These are phyloP conservation scores for Rhodophaea formosa DNA, from an alignment of 2,888 invertebrate species.

Conservation along the genomic window DNA sequence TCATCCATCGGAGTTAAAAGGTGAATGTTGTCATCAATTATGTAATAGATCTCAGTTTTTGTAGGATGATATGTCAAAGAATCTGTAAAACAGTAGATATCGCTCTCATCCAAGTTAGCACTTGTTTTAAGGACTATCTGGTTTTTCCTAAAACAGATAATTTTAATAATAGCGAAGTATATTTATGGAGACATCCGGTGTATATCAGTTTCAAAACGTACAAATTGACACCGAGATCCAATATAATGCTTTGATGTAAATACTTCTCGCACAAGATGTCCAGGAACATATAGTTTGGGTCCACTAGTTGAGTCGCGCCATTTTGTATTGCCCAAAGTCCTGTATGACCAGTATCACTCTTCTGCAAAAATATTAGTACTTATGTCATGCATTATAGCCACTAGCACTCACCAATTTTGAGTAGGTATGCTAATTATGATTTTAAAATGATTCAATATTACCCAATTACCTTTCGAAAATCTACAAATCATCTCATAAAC, in stretches of 20 bases:
- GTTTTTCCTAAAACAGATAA: constrained; percentile 5
- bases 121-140: neutral
- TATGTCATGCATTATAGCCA: neutral
- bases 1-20: constrained; percentile 25
- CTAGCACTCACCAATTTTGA: no score
- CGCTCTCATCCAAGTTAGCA: neutral
- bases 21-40: neutral
- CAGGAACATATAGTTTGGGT: neutral
- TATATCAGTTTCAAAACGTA: neutral
- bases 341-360: neutral
- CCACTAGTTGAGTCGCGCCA: neutral
- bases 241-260: neutral
- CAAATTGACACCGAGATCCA: neutral
- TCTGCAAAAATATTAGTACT: neutral
- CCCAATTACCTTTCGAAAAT: no score
- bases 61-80: neutral
- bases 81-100: constrained; percentile 33
- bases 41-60: neutral
- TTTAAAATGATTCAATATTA: no score
- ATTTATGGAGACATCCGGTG: no score
- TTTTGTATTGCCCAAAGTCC: neutral
- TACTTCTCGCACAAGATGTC: neutral
- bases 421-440: no score
- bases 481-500: no score
- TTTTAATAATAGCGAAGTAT: neutral